phyloP scores from a whole-genome alignment of 2,113 vertebrate genomes.

The Triplophysa siluroides region DNA sequence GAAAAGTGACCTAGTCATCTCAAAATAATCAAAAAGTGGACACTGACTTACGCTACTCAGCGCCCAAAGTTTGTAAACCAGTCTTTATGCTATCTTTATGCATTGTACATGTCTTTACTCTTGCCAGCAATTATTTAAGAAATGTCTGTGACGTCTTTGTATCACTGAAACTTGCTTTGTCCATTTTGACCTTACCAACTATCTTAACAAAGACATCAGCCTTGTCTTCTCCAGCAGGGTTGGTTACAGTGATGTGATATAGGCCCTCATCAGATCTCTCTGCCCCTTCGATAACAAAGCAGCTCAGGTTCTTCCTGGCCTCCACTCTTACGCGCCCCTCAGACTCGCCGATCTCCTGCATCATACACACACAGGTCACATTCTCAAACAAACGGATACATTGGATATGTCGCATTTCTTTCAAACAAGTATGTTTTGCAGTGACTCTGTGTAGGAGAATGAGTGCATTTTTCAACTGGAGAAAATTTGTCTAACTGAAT shows the following conservation, averaged over 20 bases:
- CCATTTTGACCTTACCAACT: constrained; percentile 75
- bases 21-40: not conserved
- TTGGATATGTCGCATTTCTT: not conserved
- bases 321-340: constrained; percentile 83
- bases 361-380: not conserved
- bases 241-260: constrained; percentile 84
- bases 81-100: too few species aligned
- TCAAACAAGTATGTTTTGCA: not conserved
- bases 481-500: not conserved
- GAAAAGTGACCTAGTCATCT: too few species aligned
- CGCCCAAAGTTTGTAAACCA: too few species aligned
- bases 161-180: too few species aligned
- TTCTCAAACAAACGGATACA: not conserved
- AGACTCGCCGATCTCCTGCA: constrained; percentile 67
- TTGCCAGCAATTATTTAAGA: too few species aligned
- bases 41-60: not conserved
- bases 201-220: constrained; percentile 77
- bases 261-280: constrained; percentile 75
- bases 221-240: constrained; percentile 82
- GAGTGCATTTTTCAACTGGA: not conserved
- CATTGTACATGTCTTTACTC: too few species aligned
- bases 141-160: too few species aligned
- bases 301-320: constrained; percentile 72
- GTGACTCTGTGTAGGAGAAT: not conserved
- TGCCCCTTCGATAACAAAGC: constrained; percentile 85